A percentile compares a stretch with the other conserved stretches of the same genome.
These are phyloP conservation scores for Chelonus formosanus DNA, from an alignment of 2,888 invertebrate genomes.

Conservation along the genomic window DNA sequence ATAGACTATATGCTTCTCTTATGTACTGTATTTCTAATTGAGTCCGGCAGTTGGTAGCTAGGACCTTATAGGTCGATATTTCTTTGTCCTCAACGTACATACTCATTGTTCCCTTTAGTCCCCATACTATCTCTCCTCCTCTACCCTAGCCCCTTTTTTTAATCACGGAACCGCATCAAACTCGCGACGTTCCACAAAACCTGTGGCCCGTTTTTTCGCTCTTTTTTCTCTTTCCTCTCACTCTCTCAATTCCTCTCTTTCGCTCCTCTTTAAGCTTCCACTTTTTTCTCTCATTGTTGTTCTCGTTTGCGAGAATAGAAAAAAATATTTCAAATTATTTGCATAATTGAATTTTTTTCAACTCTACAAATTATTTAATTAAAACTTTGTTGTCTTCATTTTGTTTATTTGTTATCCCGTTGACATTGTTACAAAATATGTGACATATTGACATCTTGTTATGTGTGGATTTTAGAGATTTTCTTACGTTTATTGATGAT, in stretches of 20 bases:
- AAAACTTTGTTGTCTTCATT: too few relatives aligned
- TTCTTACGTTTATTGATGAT: too few relatives aligned
- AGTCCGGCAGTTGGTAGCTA: conserved; percentile 41
- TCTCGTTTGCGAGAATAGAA: neutral
- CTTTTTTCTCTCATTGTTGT: conserved; percentile 10
- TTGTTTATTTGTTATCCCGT: too few relatives aligned
- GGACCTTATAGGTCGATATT: conserved; percentile 45
- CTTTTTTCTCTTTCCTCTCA: conserved; percentile 27
- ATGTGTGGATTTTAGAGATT: too few relatives aligned
- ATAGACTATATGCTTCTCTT: conserved; percentile 10
- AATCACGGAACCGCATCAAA: conserved; percentile 41
- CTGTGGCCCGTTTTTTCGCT: conserved; percentile 36
- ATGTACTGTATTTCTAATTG: conserved; percentile 50
- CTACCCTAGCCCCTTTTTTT: conserved; percentile 31
- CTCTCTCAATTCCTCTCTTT: conserved; percentile 21
- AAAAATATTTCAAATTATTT: neutral
- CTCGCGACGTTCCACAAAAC: conserved; percentile 38
- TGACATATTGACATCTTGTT: too few relatives aligned
- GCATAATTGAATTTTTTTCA: neutral
- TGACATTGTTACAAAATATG: too few relatives aligned
- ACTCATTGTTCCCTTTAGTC: conserved; percentile 47
- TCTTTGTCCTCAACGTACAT: conserved; percentile 50
- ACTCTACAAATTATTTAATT: neutral
- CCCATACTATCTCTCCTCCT: conserved; percentile 33
- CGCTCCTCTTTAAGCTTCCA: conserved; percentile 2